Conservation (phyloP, 2,797 vertebrate genomes). For the Tarsius wallacei region DNA sequence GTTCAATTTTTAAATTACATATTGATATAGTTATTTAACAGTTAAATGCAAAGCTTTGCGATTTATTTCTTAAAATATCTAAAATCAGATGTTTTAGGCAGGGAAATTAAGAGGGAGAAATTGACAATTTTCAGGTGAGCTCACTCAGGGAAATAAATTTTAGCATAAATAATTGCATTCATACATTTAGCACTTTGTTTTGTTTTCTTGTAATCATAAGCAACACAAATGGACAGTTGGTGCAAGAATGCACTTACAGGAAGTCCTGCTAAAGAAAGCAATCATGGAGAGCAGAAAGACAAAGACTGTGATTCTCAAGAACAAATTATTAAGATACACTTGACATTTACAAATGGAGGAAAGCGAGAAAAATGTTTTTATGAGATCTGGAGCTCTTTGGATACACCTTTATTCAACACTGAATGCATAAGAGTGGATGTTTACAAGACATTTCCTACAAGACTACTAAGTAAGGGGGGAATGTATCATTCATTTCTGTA, state of each 20-base stretch:
- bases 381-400: not conserved
- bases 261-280: not conserved
- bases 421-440: not conserved
- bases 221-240: not conserved
- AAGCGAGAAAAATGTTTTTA: not conserved
- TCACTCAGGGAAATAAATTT: constrained; percentile 42
- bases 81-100: not conserved
- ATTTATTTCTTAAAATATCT: not conserved
- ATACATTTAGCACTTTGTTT: not conserved
- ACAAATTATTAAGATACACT: not conserved
- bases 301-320: not conserved
- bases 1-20: not conserved
- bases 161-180: not conserved
- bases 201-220: not conserved
- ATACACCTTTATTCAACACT: not conserved
- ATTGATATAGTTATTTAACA: not conserved
- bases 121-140: not conserved
- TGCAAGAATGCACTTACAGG: not conserved
- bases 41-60: not conserved
- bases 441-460: not conserved
- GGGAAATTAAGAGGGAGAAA: not conserved
- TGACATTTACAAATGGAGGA: not conserved
- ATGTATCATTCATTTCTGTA: not conserved
- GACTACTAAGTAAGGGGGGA: not conserved
- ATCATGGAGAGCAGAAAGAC: not conserved